phyloP scores from a whole-genome alignment of 2,888 invertebrate species.

The Electrophaes corylata region DNA sequence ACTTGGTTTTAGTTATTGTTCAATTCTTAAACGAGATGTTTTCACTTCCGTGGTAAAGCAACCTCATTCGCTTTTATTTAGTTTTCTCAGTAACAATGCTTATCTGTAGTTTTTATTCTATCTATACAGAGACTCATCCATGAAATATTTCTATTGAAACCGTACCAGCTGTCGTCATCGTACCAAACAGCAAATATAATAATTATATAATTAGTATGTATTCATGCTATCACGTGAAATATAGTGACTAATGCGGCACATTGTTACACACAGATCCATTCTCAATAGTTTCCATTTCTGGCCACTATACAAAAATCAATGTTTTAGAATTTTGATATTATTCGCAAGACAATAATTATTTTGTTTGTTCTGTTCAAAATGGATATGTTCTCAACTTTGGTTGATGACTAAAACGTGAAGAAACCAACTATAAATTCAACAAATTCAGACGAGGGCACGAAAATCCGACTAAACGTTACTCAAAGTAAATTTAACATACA shows the following conservation, averaged over 20 bases:
- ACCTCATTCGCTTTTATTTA: background rate
- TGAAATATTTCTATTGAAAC: conserved; percentile 3
- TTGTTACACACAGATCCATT: background rate
- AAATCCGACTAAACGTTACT: background rate
- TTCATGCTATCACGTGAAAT: conserved; percentile 49
- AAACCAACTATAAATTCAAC: too few species aligned
- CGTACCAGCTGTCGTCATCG: conserved; percentile 29
- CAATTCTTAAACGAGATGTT: background rate
- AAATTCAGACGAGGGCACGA: too few species aligned
- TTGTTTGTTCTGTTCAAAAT: background rate
- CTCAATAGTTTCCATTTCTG: background rate
- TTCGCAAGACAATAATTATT: too few species aligned
- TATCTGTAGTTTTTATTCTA: background rate
- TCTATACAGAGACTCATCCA: background rate
- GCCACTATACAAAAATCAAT: background rate
- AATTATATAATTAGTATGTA: conserved; percentile 31
- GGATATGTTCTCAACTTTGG: background rate
- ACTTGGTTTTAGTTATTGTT: too few species aligned
- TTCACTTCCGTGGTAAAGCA: background rate
- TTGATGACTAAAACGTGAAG: background rate
- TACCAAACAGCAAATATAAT: conserved; percentile 38
- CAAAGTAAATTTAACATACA: conserved; percentile 2
- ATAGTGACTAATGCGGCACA: conserved; percentile 38
- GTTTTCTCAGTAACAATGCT: background rate
- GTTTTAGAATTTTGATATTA: background rate